Evolutionary conservation across 2,888 invertebrate species (phyloP).

Genomic region (Harmothoe impar): DNA sequence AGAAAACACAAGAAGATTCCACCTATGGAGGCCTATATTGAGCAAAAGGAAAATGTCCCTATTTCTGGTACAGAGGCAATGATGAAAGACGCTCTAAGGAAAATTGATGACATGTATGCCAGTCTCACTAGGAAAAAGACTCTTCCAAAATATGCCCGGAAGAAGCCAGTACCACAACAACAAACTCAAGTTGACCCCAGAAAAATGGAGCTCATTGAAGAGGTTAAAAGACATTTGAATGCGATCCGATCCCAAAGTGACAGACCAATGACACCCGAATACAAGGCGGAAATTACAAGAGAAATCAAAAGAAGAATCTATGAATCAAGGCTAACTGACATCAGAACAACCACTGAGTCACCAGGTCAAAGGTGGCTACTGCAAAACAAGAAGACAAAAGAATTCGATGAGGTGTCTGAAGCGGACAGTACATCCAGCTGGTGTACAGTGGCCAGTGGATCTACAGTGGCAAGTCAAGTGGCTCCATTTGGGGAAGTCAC

Average conservation of each 20-base stretch:
- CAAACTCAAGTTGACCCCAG: background rate
- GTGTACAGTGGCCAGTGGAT: conserved; percentile 54
- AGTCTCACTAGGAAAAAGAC: conserved; percentile 35
- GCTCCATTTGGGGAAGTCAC: conserved; percentile 55
- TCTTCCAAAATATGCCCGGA: conserved; percentile 39
- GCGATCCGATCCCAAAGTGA: background rate
- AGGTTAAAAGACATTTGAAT: conserved; percentile 22
- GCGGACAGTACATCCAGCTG: conserved; percentile 53
- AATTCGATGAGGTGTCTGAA: conserved; percentile 51
- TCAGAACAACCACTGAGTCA: background rate
- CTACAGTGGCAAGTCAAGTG: background rate
- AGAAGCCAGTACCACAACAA: background rate
- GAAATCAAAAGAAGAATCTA: conserved; percentile 54
- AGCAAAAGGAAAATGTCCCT: conserved; percentile 16
- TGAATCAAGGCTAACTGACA: conserved; percentile 42
- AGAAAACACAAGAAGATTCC: conserved; percentile 54
- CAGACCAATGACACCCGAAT: conserved; percentile 41
- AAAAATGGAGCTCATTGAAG: conserved; percentile 9
- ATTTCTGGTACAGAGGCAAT: conserved; percentile 42
- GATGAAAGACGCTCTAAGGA: conserved; percentile 45
- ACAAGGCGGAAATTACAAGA: conserved; percentile 22
- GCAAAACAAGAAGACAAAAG: conserved; percentile 32
- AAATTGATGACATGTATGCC: conserved; percentile 57
- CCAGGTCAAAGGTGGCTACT: conserved; percentile 39
- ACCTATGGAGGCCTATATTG: conserved; percentile 28